Evolutionary conservation across 2,888 invertebrate genomes (phyloP).

Genomic region (Thereva unica): DNA sequence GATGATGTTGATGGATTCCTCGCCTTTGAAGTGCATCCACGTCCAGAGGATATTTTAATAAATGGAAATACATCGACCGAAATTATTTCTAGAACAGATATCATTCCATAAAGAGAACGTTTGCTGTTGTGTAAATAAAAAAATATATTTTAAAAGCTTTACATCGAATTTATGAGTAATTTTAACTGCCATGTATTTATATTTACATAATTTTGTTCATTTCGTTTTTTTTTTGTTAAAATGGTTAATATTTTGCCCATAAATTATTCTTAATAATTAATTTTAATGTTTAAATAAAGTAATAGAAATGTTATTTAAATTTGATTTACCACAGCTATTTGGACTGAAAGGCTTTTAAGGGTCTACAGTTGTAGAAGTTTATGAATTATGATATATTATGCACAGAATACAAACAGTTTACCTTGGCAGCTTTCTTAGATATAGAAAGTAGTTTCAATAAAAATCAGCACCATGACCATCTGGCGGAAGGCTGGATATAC

Average conservation of each 20-base stretch:
- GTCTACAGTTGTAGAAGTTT: too few relatives aligned
- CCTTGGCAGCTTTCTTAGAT: too few relatives aligned
- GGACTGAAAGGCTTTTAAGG: too few relatives aligned
- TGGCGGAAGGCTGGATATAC: too few relatives aligned
- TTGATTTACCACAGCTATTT: too few relatives aligned
- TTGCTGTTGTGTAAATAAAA: not conserved
- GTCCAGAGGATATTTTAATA: constrained; percentile 53
- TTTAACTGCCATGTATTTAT: constrained; percentile 24
- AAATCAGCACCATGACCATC: too few relatives aligned
- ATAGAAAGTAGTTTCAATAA: too few relatives aligned
- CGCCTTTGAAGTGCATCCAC: constrained; percentile 69
- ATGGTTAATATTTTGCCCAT: constrained; percentile 33
- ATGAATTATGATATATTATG: too few relatives aligned
- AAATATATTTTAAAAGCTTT: not conserved
- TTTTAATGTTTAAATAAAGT: too few relatives aligned
- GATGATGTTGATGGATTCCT: constrained; percentile 88
- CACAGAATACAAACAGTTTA: too few relatives aligned
- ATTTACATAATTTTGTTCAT: constrained; percentile 5
- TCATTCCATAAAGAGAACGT: constrained; percentile 47
- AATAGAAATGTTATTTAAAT: too few relatives aligned
- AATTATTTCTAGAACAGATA: constrained; percentile 53
- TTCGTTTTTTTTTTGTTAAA: constrained; percentile 38
- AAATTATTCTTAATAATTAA: constrained; percentile 19
- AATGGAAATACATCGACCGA: constrained; percentile 50
- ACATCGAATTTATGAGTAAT: not conserved